Evolutionary conservation across 2,797 vertebrate species (phyloP).

Genomic region (Miichthys miiuy): DNA sequence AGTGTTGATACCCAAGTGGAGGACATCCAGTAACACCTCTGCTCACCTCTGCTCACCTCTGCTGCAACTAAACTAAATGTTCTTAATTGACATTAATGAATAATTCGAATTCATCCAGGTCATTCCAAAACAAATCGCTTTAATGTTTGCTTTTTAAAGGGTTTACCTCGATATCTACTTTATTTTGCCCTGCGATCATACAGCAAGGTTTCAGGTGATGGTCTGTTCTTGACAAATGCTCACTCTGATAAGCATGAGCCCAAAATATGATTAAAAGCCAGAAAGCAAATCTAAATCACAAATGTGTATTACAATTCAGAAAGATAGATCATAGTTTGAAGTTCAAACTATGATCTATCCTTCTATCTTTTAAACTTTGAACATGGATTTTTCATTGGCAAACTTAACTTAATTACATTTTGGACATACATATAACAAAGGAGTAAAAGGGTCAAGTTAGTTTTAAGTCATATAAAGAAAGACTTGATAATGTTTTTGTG

Average conservation of each 20-base stretch:
- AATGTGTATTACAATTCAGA: neutral
- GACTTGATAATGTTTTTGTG: neutral
- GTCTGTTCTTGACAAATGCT: neutral
- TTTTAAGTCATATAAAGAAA: neutral
- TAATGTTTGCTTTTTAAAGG: neutral
- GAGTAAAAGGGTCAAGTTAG: neutral
- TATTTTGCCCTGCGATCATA: neutral
- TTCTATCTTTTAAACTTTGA: no score
- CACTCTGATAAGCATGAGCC: neutral
- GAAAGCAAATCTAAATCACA: neutral
- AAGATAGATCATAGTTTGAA: neutral
- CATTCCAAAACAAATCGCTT: neutral
- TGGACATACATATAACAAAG: neutral
- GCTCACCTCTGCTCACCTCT: neutral
- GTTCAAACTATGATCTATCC: no score
- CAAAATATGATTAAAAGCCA: slow-evolving; percentile 11
- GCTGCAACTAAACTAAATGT: neutral
- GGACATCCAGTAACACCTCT: slow-evolving; percentile 42
- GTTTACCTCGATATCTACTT: neutral
- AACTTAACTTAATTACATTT: neutral
- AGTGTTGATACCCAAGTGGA: slow-evolving; percentile 53
- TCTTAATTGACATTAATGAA: neutral
- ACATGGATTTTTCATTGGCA: neutral
- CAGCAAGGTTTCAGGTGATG: neutral
- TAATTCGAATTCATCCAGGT: neutral